Base-by-base conservation (phyloP, 2,113 vertebrate species). In the Ceyx cyanopectus region DNA sequence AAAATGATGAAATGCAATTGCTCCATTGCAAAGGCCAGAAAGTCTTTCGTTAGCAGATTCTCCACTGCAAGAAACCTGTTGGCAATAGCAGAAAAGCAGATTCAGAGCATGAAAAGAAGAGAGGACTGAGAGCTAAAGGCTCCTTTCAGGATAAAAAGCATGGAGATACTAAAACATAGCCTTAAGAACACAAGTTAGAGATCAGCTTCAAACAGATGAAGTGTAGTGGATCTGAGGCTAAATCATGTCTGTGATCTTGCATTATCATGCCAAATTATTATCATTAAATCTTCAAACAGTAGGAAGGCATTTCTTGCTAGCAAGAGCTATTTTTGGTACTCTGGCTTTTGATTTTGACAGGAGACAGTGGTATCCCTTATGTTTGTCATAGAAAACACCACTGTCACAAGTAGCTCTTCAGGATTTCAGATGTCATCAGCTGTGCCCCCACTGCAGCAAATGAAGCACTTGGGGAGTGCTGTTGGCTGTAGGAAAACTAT, bases 1-100 rank as follows among this genome's bases (percentile, higher is more conserved):
- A 73, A 97, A 89, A 30, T 94, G 91, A 72, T 41, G 92, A 81
- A 96, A 89, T 1, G 89, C n/a, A 46, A 97, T 56, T 14, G 95
- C 87, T 95, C 97, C 98, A 78, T 60, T 94, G 95, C 98, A 99
- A 88, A 96, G 92, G n/a, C 97, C 98, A 32, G 96, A 97, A 87
- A 98, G 95, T 43, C 96, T 93, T 63, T 96, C 91, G 14, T 87
- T 65, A 4, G 76, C 46, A 37, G 94, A 46, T 54, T 97, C 97
- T 81, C 97, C 97, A n/a, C 94, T 97, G 97, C 98, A 99, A 97
- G 95, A 97, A 97, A 98, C 97, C 98, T 98, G 98, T 95, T 81
- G 97, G 97, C 40, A 65, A 76, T 79, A 62, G 27, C 67, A 93
- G 57, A 3, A 92, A 67, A 82, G 56, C 58, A 92, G 15, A 41